phyloP scores from a whole-genome alignment of 2,113 vertebrate species.

The Tichodroma muraria region DNA sequence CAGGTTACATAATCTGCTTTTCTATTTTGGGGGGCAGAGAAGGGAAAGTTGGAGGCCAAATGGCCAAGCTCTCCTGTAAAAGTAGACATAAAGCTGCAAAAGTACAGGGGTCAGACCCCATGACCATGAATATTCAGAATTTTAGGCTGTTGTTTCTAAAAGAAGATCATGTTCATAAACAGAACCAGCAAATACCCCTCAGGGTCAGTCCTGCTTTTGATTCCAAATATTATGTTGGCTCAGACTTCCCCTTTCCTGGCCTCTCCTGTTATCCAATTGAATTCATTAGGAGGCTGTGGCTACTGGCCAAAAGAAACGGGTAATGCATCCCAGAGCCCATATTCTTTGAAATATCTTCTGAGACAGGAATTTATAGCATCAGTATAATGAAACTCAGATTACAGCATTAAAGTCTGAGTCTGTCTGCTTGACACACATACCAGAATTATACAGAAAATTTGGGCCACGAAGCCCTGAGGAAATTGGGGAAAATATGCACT shows the following conservation, averaged over 20 bases:
- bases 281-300: constrained; percentile 1
- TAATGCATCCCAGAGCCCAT: constrained; percentile 5
- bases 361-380: constrained; percentile 21
- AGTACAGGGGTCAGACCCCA: background rate
- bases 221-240: background rate
- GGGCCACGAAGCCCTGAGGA: background rate
- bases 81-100: background rate
- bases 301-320: background rate
- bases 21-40: background rate
- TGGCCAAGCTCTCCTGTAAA: background rate
- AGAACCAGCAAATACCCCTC: background rate
- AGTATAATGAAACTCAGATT: constrained; percentile 23
- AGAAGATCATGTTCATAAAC: background rate
- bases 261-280: background rate
- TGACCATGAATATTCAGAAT: background rate
- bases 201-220: background rate
- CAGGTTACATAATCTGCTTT: background rate
- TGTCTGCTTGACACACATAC: background rate
- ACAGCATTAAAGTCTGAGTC: background rate
- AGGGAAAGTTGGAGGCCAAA: background rate
- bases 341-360: constrained; percentile 18
- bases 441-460: background rate
- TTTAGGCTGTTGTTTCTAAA: background rate
- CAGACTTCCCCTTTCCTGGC: background rate
- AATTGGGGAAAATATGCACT: background rate